Percentiles rank a stretch among this genome's conserved stretches.
Evolutionary conservation across 2,888 invertebrate species (phyloP).

Genomic region (Sepiola atlantica): DNA sequence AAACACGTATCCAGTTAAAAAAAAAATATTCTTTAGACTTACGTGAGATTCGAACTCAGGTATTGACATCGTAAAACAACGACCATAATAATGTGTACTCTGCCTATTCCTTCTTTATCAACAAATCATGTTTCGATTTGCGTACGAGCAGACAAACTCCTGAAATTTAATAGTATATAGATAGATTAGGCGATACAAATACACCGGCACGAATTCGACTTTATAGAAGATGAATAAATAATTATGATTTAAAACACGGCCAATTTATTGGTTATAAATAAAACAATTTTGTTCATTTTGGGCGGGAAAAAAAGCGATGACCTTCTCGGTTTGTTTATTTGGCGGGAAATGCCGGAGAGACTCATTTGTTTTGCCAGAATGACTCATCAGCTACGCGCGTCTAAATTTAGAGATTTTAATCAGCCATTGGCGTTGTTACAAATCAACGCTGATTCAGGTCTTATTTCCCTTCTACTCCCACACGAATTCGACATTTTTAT

Average conservation of each 20-base stretch:
- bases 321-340: background rate
- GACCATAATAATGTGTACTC: too few relatives aligned
- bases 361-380: background rate
- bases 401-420: conserved; percentile 20
- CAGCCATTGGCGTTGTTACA: background rate
- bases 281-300: background rate
- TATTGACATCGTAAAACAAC: too few relatives aligned
- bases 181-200: too few relatives aligned
- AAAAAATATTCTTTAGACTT: too few relatives aligned
- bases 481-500: background rate
- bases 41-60: too few relatives aligned
- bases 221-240: background rate
- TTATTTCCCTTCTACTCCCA: background rate
- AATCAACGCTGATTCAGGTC: background rate
- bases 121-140: too few relatives aligned
- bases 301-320: background rate
- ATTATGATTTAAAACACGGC: background rate
- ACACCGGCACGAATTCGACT: too few relatives aligned
- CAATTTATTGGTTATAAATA: background rate
- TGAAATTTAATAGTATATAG: too few relatives aligned
- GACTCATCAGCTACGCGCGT: background rate
- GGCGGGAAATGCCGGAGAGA: background rate
- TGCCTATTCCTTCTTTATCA: too few relatives aligned
- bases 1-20: too few relatives aligned
- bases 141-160: too few relatives aligned